Conservation (phyloP, 1,140 invertebrate species). For the Drosophila kepulauana region DNA sequence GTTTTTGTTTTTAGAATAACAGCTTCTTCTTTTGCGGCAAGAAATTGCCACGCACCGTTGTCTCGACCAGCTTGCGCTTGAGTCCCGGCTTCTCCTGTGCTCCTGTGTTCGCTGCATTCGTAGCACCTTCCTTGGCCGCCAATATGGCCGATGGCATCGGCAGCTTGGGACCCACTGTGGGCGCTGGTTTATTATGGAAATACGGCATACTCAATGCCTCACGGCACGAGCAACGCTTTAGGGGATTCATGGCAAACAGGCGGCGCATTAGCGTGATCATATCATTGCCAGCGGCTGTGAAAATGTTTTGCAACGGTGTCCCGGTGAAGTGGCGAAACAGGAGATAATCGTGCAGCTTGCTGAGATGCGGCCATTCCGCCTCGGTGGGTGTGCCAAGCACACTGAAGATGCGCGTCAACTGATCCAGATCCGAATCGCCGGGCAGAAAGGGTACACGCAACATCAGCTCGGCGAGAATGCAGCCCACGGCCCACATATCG, state of each 20-base stretch:
- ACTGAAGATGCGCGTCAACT: slow-evolving; percentile 97
- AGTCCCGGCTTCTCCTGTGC: slow-evolving; percentile 52
- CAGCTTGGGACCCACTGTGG: slow-evolving; percentile 91
- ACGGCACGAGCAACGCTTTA: slow-evolving; percentile 92
- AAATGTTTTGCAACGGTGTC: slow-evolving; percentile 95
- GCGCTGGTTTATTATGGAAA: slow-evolving; percentile 95
- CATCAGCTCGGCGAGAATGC: slow-evolving; percentile 98
- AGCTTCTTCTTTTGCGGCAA: slow-evolving; percentile 68
- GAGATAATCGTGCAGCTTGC: slow-evolving; percentile 95
- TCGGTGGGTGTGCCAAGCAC: slow-evolving; percentile 96
- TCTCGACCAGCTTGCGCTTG: slow-evolving; percentile 67
- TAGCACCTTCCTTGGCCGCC: slow-evolving; percentile 61
- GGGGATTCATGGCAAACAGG: slow-evolving; percentile 94
- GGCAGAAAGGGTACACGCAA: slow-evolving; percentile 97
- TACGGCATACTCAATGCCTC: slow-evolving; percentile 93
- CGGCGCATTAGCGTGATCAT: slow-evolving; percentile 93
- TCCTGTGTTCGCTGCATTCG: neutral
- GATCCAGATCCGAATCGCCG: slow-evolving; percentile 98
- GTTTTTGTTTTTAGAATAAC: slow-evolving; percentile 40
- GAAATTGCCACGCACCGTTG: slow-evolving; percentile 61
- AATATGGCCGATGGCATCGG: slow-evolving; percentile 88
- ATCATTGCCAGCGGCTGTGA: slow-evolving; percentile 97
- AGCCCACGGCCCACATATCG: slow-evolving; percentile 99
- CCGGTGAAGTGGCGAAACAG: slow-evolving; percentile 95
- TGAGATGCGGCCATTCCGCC: slow-evolving; percentile 96